Base-by-base conservation (phyloP, 2,113 vertebrate species). In the Osmerus eperlanus region DNA sequence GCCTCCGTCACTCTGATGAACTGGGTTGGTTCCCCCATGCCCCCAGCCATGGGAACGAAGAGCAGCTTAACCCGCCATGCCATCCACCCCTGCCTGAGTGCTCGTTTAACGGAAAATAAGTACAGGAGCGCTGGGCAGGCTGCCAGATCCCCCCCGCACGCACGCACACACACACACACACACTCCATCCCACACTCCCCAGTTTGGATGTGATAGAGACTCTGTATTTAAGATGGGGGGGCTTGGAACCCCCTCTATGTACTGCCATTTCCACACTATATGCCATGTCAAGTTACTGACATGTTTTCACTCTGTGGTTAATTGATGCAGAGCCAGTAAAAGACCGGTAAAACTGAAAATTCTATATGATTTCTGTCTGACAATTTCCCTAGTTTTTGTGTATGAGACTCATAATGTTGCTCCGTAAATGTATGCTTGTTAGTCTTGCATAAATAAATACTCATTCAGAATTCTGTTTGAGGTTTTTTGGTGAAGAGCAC, bases 381-480 rank as follows among this genome's bases (percentile, higher is more conserved):
- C 16, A 5, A 16, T 56, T n/a, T 19, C 55, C n/a, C 55, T n/a
- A 7, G 13, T 51, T 51, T 16, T 21, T 21, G 19, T 51, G 18
- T 36, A 19, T 18, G n/a, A 56, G 55, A 4, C 60, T 74, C 18
- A 68, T 60, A 65, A 51, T 72, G 61, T 67, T 65, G 52, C 58
- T 59, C 25, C 65, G 54, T 52, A 65, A 56, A 71, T 64, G 53
- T 36, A 32, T 62, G 36, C 32, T 9, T 71, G 23, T n/a, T 60
- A 60, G n/a, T 54, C 21, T 56, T 21, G 53, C 61, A 72, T 47
- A 8, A 69, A 66, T 0, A 58, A 73, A 11, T 47, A 51, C 62
- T 41, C 19, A 78, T 84, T 78, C 61, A 15, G 56, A 75, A 81
- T 78, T 79, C 65, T 71, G 71, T 83, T 84, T 81, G 60, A 84